Percentiles rank a stretch among this genome's conserved stretches.
These are phyloP conservation scores for Agelaius tricolor DNA, from an alignment of 2,113 vertebrate genomes.

Conservation along the genomic window DNA sequence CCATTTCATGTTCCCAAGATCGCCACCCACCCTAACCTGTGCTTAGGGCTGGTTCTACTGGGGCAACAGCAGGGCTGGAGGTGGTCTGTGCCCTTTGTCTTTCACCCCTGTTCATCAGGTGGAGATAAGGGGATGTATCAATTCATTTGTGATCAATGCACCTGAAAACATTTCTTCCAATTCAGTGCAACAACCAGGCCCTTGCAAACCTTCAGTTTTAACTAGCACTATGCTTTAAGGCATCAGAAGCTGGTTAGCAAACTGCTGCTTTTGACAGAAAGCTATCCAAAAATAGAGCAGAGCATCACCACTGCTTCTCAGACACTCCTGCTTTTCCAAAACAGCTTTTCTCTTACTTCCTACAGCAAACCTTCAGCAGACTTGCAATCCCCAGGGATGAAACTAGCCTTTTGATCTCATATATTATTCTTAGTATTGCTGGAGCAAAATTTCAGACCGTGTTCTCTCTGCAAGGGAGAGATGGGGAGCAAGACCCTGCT, in stretches of 20 bases:
- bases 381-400: neutral
- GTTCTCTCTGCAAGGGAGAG: neutral
- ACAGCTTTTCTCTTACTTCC: neutral
- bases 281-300: neutral
- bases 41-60: neutral
- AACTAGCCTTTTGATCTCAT: neutral
- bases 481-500: rapidly evolving
- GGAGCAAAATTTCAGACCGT: neutral
- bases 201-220: neutral
- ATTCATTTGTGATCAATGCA: neutral
- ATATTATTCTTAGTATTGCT: neutral
- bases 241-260: neutral
- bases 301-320: neutral
- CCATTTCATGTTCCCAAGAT: rapidly evolving
- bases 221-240: neutral
- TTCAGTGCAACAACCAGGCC: neutral
- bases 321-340: neutral
- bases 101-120: rapidly evolving
- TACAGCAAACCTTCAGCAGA: neutral
- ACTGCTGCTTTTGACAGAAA: neutral
- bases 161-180: neutral
- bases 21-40: neutral
- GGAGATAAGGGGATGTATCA: neutral
- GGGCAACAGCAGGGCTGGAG: neutral
- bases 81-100: neutral